phyloP scores from a whole-genome alignment of 30 jellyfish, hydroid and myxozoan genomes.

The Cassiopea andromeda region DNA sequence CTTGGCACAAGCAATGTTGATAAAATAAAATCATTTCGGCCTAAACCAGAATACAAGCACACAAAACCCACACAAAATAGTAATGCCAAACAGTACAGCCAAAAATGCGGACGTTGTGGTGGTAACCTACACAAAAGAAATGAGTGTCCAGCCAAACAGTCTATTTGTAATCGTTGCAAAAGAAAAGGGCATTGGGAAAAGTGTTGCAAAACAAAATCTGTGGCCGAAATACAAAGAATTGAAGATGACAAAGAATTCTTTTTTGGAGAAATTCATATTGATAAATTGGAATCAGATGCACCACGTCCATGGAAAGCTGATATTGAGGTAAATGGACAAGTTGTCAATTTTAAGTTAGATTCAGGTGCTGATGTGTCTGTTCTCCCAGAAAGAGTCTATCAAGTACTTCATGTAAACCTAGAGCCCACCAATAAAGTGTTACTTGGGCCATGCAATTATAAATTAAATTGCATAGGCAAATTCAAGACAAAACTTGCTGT shows the following conservation, averaged over 20 bases:
- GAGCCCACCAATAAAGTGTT: constrained; percentile 22
- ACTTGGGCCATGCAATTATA: constrained; percentile 36
- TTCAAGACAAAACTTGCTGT: constrained; percentile 18
- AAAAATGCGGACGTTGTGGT: constrained; percentile 32
- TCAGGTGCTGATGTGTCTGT: constrained; percentile 56
- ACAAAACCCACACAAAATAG: constrained; percentile 7
- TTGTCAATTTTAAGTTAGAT: constrained; percentile 28
- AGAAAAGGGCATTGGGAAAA: constrained; percentile 52
- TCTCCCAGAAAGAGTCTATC: constrained; percentile 15
- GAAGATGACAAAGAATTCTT: background rate
- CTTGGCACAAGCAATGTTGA: background rate
- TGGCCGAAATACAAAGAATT: background rate
- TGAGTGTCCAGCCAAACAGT: constrained; percentile 38
- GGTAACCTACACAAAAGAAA: constrained; percentile 21
- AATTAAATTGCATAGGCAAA: constrained; percentile 21
- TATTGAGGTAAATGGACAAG: constrained; percentile 21
- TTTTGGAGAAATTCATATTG: constrained; percentile 17
- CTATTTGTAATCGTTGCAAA: constrained; percentile 33
- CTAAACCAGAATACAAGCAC: constrained; percentile 1
- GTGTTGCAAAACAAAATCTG: constrained; percentile 17
- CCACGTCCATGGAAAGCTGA: constrained; percentile 12
- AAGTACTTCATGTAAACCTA: constrained; percentile 11
- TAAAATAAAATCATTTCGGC: background rate
- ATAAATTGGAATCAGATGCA: background rate
- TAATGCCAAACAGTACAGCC: background rate